Conservation (phyloP, 1,140 invertebrate genomes). For the Linepithema humile region DNA sequence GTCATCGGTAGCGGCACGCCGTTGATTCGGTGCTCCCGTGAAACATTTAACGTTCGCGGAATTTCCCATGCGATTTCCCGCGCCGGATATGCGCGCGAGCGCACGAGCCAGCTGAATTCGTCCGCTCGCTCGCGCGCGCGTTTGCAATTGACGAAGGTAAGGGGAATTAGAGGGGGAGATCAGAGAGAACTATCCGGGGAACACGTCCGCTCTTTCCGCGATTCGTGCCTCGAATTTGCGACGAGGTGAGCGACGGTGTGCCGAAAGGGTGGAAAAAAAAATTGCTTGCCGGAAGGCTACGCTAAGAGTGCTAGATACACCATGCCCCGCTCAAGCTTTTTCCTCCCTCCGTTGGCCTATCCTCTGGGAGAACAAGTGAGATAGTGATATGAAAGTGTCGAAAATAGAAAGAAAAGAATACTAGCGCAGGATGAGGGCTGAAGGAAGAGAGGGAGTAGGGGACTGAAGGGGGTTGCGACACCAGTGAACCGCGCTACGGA, state of each 20-base stretch:
- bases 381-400: not conserved
- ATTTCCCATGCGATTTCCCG: constrained; percentile 75
- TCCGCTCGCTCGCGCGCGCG: not conserved
- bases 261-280: constrained; percentile 37
- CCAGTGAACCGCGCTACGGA: constrained; percentile 63
- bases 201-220: constrained; percentile 62
- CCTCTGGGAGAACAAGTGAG: not conserved
- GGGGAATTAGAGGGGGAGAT: constrained; percentile 3
- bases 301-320: constrained; percentile 6
- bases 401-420: not conserved
- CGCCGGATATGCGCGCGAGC: not conserved
- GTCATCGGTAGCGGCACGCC: constrained; percentile 61
- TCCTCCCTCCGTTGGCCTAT: not conserved
- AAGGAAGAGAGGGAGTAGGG: not conserved
- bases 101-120: not conserved
- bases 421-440: not conserved
- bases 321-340: not conserved
- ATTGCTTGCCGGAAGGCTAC: not conserved
- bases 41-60: constrained; percentile 76
- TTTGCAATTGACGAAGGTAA: constrained; percentile 48
- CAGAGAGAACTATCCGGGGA: constrained; percentile 29
- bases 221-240: constrained; percentile 67
- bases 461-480: constrained; percentile 39
- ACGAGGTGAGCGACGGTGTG: not conserved
- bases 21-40: constrained; percentile 68